These are phyloP conservation scores for Adelges cooleyi DNA, from an alignment of 1,140 invertebrate genomes.

Conservation along the genomic window DNA sequence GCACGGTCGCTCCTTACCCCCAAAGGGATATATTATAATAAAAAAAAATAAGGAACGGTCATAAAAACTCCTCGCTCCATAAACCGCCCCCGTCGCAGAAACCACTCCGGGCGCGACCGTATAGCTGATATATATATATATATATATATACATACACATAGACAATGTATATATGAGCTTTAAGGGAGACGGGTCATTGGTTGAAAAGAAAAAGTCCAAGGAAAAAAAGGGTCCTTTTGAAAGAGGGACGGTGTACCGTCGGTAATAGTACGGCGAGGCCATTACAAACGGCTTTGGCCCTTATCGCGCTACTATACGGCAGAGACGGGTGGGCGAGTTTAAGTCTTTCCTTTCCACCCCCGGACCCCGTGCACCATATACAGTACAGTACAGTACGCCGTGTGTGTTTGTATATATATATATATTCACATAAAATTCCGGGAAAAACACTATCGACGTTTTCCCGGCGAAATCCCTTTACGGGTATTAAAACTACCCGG, in stretches of 20 bases:
- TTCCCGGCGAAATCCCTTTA: constrained; percentile 25
- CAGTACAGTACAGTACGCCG: background rate
- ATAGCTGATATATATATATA: too few species aligned
- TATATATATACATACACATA: too few species aligned
- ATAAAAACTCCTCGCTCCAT: constrained; percentile 26
- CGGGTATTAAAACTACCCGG: constrained; percentile 24
- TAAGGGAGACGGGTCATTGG: constrained; percentile 27
- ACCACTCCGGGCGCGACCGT: background rate
- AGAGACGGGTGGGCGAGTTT: background rate
- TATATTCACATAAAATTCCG: background rate
- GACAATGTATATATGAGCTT: background rate
- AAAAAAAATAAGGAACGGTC: background rate
- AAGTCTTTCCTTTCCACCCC: constrained; percentile 12
- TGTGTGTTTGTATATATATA: background rate
- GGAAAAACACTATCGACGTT: constrained; percentile 24
- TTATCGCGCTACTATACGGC: constrained; percentile 24
- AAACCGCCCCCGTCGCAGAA: constrained; percentile 16
- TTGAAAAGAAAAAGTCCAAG: constrained; percentile 26
- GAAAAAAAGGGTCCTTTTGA: constrained; percentile 20
- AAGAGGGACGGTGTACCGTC: too few species aligned
- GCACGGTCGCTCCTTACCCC: background rate
- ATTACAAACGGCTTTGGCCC: constrained; percentile 23
- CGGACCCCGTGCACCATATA: background rate
- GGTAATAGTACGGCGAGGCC: constrained; percentile 13
- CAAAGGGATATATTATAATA: background rate